Base-by-base conservation (phyloP, 2,888 invertebrate species). In the Lymantria dispar region DNA sequence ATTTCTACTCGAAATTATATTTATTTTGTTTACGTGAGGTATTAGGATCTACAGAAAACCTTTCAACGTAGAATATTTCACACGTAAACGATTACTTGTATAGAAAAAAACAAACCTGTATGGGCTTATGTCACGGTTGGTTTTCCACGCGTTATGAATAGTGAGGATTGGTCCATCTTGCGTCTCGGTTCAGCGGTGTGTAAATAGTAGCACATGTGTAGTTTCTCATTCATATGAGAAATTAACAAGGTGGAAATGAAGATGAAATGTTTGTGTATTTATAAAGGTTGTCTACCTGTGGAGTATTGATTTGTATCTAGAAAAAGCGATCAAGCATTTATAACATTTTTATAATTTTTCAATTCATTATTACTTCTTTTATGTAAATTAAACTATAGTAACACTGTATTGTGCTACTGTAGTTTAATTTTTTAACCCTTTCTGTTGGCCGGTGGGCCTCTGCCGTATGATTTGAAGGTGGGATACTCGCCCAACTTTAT, bases 61-160 rank as follows among this genome's bases (percentile, higher is more conserved):
- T 40, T 44, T 48, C 39, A 48, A 48, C 39, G 11, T 22, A 33
- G 38, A 30, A 15, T 22, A 22, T 22, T 42, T 13, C 29, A 12
- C n/a, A 9, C 7, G 10, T 22, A 43, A 38, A 46, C 30, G 8
- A 43, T 37, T 30, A 44, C 41, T 36, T 8, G 33, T 30, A 9
- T 37, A 11, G 39, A 46, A 44, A 36, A n/a, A 51, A 37, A 46
- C 41, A 49, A 22, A 36, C 30, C 40, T 39, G 15, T 45, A 39
- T 47, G 14, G 22, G 15, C 37, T 60, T 52, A 63, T 47, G 66
- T 65, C 66, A 58, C n/a, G 37, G 12, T 42, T 58, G 58, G 60
- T 64, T 66, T 65, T 66, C 60, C 63, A 63, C 58, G 50, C 52
- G 49, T 58, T 65, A 60, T 65, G 61, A 66, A 56, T 56, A 66